Evolutionary conservation across 2,113 vertebrate genomes (phyloP), one percentile per base, ranked within the genome.

Genomic region (Chrysemys picta): DNA sequence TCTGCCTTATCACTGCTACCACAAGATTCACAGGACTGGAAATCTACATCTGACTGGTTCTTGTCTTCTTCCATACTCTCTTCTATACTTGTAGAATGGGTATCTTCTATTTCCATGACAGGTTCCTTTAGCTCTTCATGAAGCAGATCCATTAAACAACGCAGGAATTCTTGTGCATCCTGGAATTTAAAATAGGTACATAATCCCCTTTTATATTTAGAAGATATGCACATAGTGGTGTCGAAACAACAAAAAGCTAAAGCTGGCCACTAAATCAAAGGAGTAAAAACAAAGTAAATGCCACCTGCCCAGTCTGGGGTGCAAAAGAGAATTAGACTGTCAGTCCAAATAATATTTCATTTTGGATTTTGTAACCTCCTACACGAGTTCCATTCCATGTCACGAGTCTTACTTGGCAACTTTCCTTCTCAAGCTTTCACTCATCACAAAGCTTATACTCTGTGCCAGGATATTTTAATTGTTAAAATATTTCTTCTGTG

Each of bases 161-260:
- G 99, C 93, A 99, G 98, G 97, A 99, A 99, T 97, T 99, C 99
- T 97, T 99, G 99, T 53, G 99, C 99, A 85, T 99, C 99, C 99
- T 99, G 82, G n/a, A 82, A 97, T 96, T 96, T 96, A 38, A 87
- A 95, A 88, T 19, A 87, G 59, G 80, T 76, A 88, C 14, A 83
- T 2, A 56, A 16, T 3, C 53, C 4, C 87, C 2, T 24, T 49
- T 79, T 82, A 38, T 22, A 79, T 54, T 83, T 83, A 3, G 10
- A 95, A 88, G 27, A 81, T 31, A 82, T 1, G 42, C 25, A 78
- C 90, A 8, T 50, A 79, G 47, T 89, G 10, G 0, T 12, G 83
- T 13, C 9, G 22, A 19, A 72, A 38, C 12, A 1, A 52, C 2
- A 85, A 17, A 90, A 82, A 88, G 12, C 12, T 42, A 87, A 42